Evolutionary conservation across 1,140 invertebrate genomes (phyloP).

Genomic region (Achatina immaculata): DNA sequence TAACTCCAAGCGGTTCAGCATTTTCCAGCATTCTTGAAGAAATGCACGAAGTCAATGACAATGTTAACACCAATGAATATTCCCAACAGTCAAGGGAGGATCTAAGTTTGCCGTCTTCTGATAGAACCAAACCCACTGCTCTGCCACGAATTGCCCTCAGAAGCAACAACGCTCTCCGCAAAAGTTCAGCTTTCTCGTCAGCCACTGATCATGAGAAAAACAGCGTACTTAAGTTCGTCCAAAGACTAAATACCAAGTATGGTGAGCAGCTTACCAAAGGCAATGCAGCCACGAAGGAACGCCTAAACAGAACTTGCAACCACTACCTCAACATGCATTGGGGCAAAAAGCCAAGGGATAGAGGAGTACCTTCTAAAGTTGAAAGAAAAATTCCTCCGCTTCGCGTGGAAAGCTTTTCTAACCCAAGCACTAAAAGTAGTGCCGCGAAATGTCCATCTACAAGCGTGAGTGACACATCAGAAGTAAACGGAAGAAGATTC

Average conservation of each 20-base stretch:
- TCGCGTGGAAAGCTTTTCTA: background rate
- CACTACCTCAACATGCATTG: slow-evolving; percentile 1
- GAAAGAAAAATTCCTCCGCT: background rate
- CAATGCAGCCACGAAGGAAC: background rate
- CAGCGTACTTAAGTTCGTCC: background rate
- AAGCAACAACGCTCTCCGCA: background rate
- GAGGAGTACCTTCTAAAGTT: background rate
- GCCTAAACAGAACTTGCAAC: background rate
- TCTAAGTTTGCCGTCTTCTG: background rate
- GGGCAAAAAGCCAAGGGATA: background rate
- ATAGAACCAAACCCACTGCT: background rate
- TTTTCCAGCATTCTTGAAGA: background rate
- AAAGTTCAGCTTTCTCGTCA: background rate
- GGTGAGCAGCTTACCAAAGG: slow-evolving; percentile 11
- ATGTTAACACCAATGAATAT: too few relatives aligned
- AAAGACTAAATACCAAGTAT: background rate
- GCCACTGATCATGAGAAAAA: background rate
- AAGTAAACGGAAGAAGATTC: too few relatives aligned
- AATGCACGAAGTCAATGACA: background rate
- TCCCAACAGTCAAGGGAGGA: background rate
- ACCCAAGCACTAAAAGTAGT: background rate
- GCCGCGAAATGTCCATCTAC: background rate
- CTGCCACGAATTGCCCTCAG: background rate
- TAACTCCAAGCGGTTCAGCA: background rate
- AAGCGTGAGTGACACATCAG: too few relatives aligned